Conservation (phyloP, 2,888 invertebrate genomes). For the Drosophila cognata region DNA sequence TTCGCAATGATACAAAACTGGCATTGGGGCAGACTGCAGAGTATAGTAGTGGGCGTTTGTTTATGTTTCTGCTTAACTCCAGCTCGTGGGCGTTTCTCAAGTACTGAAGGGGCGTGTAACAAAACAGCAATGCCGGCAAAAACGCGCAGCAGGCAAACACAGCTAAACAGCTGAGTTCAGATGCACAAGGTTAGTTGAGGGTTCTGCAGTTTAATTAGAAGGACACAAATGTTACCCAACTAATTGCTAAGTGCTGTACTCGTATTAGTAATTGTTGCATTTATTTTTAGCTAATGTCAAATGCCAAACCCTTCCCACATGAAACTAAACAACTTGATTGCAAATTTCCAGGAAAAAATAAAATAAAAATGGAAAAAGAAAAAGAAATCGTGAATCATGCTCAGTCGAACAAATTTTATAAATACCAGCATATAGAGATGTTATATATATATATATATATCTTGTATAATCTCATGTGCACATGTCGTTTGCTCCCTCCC, state of each 20-base stretch:
- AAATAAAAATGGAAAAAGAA: background rate
- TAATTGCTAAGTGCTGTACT: background rate
- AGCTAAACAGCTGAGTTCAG: background rate
- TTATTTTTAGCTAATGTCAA: background rate
- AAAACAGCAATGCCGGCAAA: slow-evolving; percentile 10
- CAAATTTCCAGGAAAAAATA: background rate
- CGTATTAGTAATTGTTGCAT: background rate
- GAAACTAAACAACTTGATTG: background rate
- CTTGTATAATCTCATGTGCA: background rate
- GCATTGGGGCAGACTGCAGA: background rate
- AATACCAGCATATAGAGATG: background rate
- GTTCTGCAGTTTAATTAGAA: background rate
- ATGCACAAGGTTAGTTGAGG: background rate
- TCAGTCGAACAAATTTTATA: background rate
- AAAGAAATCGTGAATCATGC: background rate
- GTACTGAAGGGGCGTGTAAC: background rate
- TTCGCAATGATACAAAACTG: slow-evolving; percentile 2
- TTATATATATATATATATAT: background rate
- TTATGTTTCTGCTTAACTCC: slow-evolving; percentile 54
- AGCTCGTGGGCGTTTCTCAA: slow-evolving; percentile 4
- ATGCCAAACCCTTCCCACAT: background rate
- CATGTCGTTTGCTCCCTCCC: background rate
- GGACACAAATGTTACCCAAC: background rate
- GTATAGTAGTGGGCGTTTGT: slow-evolving; percentile 74
- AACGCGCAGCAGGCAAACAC: background rate